Conservation (phyloP, 2,113 vertebrate species). For the Cavia porcellus region DNA sequence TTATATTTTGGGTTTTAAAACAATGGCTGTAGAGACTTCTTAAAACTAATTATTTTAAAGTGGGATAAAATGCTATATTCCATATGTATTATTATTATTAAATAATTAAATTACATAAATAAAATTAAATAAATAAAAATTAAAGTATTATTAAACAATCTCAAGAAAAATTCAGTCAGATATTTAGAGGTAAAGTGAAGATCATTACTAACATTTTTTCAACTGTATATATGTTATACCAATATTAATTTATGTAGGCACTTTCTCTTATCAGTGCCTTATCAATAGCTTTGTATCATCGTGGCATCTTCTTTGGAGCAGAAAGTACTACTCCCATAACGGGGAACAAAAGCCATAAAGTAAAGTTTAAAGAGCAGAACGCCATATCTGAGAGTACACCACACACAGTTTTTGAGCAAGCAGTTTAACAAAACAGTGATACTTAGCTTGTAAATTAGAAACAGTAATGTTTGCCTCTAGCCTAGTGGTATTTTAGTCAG, state of each 20-base stretch:
- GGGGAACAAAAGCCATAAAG: neutral
- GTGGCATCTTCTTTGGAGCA: neutral
- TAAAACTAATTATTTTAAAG: neutral
- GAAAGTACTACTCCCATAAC: neutral
- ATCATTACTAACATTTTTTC: neutral
- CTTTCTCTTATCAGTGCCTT: neutral
- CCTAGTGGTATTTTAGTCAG: neutral
- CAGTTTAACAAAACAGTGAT: neutral
- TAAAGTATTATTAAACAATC: neutral
- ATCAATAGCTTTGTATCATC: neutral
- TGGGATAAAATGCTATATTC: neutral
- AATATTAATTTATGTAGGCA: neutral
- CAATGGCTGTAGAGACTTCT: neutral
- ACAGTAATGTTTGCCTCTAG: neutral
- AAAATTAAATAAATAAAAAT: no score
- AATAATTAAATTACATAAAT: no score
- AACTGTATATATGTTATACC: neutral
- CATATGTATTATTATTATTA: neutral
- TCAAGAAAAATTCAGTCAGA: slow-evolving; percentile 26
- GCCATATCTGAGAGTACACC: neutral
- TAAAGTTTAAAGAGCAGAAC: neutral
- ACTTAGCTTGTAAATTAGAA: neutral
- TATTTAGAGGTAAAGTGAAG: neutral
- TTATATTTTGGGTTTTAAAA: neutral
- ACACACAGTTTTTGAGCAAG: neutral